These are phyloP conservation scores for Cuculus canorus DNA, from an alignment of 2,797 vertebrate species.

Conservation along the genomic window DNA sequence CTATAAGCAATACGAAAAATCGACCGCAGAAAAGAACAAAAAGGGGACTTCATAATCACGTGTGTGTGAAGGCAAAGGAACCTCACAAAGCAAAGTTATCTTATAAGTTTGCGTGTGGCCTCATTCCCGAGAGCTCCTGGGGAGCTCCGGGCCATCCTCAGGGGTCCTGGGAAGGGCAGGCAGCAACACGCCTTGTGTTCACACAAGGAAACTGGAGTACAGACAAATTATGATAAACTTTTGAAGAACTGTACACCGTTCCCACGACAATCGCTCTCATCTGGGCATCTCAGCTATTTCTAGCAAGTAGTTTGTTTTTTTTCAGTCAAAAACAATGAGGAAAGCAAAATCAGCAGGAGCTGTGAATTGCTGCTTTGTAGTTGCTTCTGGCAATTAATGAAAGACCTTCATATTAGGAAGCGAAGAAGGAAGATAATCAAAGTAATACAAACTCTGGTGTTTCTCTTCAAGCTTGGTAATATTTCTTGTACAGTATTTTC, in stretches of 20 bases:
- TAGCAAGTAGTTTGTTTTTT: background rate
- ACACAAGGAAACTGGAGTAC: background rate
- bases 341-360: background rate
- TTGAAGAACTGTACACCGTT: background rate
- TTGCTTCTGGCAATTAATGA: background rate
- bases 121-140: background rate
- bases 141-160: background rate
- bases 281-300: background rate
- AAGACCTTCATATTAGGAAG: background rate
- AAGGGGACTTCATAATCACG: background rate
- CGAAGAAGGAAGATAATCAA: background rate
- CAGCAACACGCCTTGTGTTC: background rate
- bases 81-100: accelerated
- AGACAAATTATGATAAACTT: background rate
- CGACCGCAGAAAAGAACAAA: background rate
- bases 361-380: background rate
- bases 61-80: background rate
- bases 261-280: background rate
- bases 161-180: background rate
- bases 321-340: background rate
- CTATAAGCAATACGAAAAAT: background rate
- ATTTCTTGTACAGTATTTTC: background rate
- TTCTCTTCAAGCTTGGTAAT: background rate
- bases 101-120: background rate
- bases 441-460: background rate